Evolutionary conservation across 2,113 vertebrate genomes (phyloP), one percentile per base, ranked within the genome.

Genomic region (Anolis carolinensis): DNA sequence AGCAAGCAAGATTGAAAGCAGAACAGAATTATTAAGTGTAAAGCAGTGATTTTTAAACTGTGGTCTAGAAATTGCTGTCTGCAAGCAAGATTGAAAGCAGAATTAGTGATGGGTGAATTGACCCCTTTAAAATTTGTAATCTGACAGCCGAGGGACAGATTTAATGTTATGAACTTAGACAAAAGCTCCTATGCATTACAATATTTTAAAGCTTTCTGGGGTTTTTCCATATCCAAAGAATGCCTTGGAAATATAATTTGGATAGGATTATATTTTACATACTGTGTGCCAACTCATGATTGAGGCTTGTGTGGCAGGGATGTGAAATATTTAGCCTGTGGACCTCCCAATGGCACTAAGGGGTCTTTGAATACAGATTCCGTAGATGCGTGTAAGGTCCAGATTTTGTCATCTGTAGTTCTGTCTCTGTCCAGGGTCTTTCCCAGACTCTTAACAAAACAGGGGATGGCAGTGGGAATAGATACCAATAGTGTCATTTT

Each of bases 21-120:
- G 84, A 80, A 72, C 59, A 72, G 84, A 86, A 63, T 86, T 86
- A 86, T 86, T 86, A 86, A 86, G 52, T 72, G 68, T 25, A 80
- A 80, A 80, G 52, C 67, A 32, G 34, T 79, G 55, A 20, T 80
- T 62, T 72, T 86, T 48, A 68, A 68, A 78, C 62, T 50, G 44
- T 83, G 83, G 74, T 14, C 68, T 34, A 30, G 27, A 86, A 30
- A 48, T 27, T 30, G 50, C 20, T 50, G 39, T 72, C 39, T n/a
- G 9, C 59, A 73, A 86, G 52, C 36, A 72, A 32, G 77, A 73
- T 27, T 86, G 27, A 80, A 62, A 86, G 52, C 68, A 80, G 71
- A 79, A 73, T 55, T 72, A 82, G 68, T 72, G 70, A 27, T 55
- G 67, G 81, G 23, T n/a, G 36, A 63, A 27, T 23, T 59, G 70